phyloP scores from a whole-genome alignment of 2,797 vertebrate species.

The Galaxias olidus region DNA sequence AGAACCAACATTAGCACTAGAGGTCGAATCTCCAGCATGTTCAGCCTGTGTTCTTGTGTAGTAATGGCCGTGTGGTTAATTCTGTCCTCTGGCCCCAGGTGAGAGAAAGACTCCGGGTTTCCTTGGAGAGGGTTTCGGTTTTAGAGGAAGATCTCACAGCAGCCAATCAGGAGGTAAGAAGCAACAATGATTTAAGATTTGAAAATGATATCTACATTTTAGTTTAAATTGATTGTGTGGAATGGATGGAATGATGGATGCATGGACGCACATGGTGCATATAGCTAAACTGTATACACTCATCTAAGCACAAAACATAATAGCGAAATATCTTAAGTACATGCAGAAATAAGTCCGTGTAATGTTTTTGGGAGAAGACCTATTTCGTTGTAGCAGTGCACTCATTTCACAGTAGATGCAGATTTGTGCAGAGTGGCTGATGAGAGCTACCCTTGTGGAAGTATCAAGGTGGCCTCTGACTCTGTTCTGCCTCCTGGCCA shows the following conservation, averaged over 20 bases:
- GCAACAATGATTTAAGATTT: background rate
- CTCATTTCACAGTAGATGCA: background rate
- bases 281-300: no score
- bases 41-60: no score
- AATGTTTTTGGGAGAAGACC: background rate
- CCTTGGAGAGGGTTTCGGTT: constrained; percentile 96
- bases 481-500: background rate
- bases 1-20: no score
- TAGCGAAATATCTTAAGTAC: no score
- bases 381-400: background rate
- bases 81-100: constrained; percentile 78
- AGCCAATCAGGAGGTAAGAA: constrained; percentile 98
- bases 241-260: constrained; percentile 1
- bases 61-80: background rate
- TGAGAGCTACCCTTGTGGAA: background rate
- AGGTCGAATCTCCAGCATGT: no score
- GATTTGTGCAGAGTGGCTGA: background rate
- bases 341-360: no score
- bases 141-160: constrained; percentile 98
- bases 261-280: no score
- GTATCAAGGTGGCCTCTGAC: background rate
- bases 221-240: background rate
- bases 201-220: background rate
- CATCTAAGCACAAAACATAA: no score
- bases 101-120: constrained; percentile 95